Base-by-base conservation (phyloP, 2,797 vertebrate genomes). In the Dendrocincla tyrannina region DNA sequence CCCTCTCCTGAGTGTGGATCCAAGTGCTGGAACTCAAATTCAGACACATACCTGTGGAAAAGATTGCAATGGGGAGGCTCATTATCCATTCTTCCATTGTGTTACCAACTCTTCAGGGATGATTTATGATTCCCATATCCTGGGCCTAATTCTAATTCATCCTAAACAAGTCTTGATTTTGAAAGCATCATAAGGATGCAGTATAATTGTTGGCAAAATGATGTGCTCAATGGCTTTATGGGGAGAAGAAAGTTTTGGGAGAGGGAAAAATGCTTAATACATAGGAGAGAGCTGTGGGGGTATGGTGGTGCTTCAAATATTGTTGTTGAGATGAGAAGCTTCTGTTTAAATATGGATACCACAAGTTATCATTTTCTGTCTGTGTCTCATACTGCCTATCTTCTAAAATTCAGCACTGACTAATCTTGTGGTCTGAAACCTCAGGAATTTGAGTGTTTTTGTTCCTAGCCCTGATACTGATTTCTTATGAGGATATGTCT, bases 251-350 rank as follows among this genome's bases (percentile, higher is more conserved):
- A 28, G 18, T 49, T 85, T 64, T 25, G 17, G 24, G 44, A 84
- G 23, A 86, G 13, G 13, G 13, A 80, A 17, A 70, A 92, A 68
- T 55, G 22, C 33, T 77, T 53, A 28, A 73, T 42, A 13, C 4
- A 5, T 4, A 33, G 13, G 35, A 56, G 52, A 83, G n/a, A 18
- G 9, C 42, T 5, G 0, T 4, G 1, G 28, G 27, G 11, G 1
- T 42, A 30, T 18, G 15, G 18, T 56, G 14, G 17, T 60, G 4
- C 17, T 67, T 85, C 3, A 4, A 59, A 60, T 16, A 28, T 33
- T 68, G 7, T 15, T 60, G 3, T 28, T 91, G 41, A 16, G 24
- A 35, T 28, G 50, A 50, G 17, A 86, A 50, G 14, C 12, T 89
- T 73, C 66, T 5, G 2, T 66, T 90, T 73, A 76, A 91, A 74